Conservation (phyloP, 2,797 vertebrate species). For the Mycteria americana region DNA sequence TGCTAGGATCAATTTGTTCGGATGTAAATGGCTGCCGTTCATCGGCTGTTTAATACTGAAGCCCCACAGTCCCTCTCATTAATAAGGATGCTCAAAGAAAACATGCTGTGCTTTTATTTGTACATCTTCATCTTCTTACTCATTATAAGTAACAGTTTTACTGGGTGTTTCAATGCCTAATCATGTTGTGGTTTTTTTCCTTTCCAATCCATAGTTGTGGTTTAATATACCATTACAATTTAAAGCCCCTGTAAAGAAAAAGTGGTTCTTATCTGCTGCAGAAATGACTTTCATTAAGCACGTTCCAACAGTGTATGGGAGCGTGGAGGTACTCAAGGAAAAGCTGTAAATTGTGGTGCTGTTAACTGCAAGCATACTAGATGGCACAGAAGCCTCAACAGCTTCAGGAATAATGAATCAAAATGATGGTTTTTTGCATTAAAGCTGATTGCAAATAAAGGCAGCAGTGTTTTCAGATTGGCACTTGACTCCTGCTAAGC, state of each 20-base stretch:
- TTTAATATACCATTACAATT: conserved; percentile 71
- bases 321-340: conserved; percentile 54
- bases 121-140: conserved; percentile 61
- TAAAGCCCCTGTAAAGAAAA: conserved; percentile 61
- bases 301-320: conserved; percentile 10
- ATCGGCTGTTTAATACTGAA: neutral
- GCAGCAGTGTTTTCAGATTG: neutral
- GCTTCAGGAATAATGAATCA: conserved; percentile 23
- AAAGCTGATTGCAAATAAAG: conserved; percentile 24
- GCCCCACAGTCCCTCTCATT: conserved; percentile 27
- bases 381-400: conserved; percentile 16
- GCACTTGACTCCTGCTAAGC: neutral
- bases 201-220: conserved; percentile 31
- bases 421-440: neutral
- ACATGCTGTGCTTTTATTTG: conserved; percentile 62
- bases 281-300: conserved; percentile 70
- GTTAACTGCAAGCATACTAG: conserved; percentile 47
- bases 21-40: conserved; percentile 29
- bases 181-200: neutral
- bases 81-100: conserved; percentile 52
- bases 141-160: conserved; percentile 64
- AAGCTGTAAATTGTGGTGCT: conserved; percentile 53
- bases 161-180: conserved; percentile 48
- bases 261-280: conserved; percentile 50
- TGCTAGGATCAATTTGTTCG: neutral